Evolutionary conservation across 2,888 invertebrate species (phyloP), one percentile per base, ranked within the genome.

Genomic region (Hipparchia semele): DNA sequence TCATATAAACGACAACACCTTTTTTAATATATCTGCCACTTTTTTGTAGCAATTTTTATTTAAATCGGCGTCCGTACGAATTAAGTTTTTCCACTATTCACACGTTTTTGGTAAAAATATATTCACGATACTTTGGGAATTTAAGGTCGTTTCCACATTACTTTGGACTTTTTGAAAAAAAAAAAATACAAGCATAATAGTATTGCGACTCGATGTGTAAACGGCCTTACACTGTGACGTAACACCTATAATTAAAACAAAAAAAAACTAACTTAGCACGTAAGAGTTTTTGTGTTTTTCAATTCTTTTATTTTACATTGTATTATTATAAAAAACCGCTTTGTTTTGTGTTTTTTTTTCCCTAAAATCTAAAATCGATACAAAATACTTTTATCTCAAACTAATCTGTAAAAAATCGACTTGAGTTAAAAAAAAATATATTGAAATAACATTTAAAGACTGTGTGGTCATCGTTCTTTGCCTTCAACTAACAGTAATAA

Each of bases 271-370:
- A 71, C 53, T 70, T 81, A 81, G 79, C 49, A 62, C 12, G 54
- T 80, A 82, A 82, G 81, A 69, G 74, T 77, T 82, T 81, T 80
- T 77, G 78, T 79, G 80, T 80, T 73, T 70, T 80, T 77, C 49
- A 73, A 78, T 76, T 78, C 74, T 75, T 77, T 77, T 79, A 77
- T 78, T 79, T 80, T 80, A 77, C 79, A 76, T 77, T 78, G 77
- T 79, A 75, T 76, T 79, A 78, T 76, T 70, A 53, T 68, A 70
- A 53, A 49, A 68, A 66, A 65, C 49, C 61, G 58, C 66, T 75
- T 64, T 65, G 60, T 73, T 70, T 69, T 66, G 68, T 75, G 68
- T 58, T 58, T 58, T 8, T 8, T 49, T 49, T 49, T 46, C 23
- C 23, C 23, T 23, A 23, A 23, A 23, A 23, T 23, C 1, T 23